phyloP scores from a whole-genome alignment of 2,797 vertebrate genomes.

The Anas bernieri region DNA sequence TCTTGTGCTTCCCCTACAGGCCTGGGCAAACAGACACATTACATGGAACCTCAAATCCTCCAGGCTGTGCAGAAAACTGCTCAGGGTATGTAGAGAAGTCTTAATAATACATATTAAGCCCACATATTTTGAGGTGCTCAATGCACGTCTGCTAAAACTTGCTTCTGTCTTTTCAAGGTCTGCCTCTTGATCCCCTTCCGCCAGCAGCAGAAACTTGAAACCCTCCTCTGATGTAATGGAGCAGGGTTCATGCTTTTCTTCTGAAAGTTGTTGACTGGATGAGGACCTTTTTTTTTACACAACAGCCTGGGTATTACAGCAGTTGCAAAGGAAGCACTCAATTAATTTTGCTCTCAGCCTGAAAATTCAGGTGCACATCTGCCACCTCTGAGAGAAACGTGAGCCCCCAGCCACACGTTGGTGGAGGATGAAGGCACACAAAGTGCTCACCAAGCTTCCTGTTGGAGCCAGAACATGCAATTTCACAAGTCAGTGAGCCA shows the following conservation, averaged over 20 bases:
- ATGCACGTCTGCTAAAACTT: not conserved
- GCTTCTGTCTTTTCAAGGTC: not conserved
- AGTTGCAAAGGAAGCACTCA: not conserved
- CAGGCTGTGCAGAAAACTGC: not conserved
- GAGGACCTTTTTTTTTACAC: not conserved
- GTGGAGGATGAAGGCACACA: not conserved
- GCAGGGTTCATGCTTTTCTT: not conserved
- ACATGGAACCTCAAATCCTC: not conserved
- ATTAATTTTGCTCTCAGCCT: conserved; percentile 10
- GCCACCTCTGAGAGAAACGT: not conserved
- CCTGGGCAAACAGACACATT: not conserved
- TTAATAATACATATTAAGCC: not conserved
- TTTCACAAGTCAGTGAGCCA: conserved; percentile 57
- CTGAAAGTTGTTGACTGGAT: not conserved
- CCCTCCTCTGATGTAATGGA: not conserved
- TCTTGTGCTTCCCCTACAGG: not conserved
- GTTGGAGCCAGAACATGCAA: conserved; percentile 10
- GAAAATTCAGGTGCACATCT: conserved; percentile 4
- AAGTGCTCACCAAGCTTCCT: not conserved
- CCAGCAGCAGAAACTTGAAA: not conserved
- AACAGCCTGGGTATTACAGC: not conserved
- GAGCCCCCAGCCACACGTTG: not conserved
- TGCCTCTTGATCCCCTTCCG: not conserved
- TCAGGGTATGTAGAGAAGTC: not conserved
- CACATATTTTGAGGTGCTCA: not conserved